phyloP scores from a whole-genome alignment of 2,113 vertebrate species.

The Pteronura brasiliensis region DNA sequence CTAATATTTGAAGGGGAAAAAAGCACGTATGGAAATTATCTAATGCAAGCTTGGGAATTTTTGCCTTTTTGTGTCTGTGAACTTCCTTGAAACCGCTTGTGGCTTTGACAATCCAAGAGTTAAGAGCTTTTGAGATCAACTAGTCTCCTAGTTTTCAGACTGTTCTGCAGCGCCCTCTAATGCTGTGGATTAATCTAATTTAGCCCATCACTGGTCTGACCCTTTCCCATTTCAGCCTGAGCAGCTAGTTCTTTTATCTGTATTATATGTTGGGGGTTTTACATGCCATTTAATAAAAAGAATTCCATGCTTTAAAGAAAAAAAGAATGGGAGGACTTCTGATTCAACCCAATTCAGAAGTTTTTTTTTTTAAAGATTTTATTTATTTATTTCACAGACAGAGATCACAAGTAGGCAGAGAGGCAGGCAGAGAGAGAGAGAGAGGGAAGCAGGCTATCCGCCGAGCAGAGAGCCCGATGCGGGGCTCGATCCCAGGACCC shows the following conservation, averaged over 20 bases:
- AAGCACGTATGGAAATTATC: neutral
- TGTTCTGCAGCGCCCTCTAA: neutral
- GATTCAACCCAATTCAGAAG: neutral
- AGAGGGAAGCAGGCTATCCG: too few relatives aligned
- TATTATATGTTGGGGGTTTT: neutral
- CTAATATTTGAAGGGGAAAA: conserved; percentile 35
- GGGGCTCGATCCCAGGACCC: too few relatives aligned
- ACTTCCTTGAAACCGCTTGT: conserved; percentile 1
- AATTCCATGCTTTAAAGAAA: neutral
- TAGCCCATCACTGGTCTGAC: neutral
- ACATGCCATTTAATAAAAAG: neutral
- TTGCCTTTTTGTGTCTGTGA: neutral
- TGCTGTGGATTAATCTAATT: neutral
- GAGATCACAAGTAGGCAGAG: too few relatives aligned
- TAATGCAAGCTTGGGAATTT: conserved; percentile 8
- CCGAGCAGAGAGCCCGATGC: too few relatives aligned
- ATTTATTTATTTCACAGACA: too few relatives aligned
- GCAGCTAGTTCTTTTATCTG: neutral
- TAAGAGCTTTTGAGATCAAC: neutral
- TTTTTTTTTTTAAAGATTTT: too few relatives aligned
- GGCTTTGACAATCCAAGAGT: neutral
- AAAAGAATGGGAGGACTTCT: neutral
- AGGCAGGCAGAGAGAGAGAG: too few relatives aligned
- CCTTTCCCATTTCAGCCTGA: neutral
- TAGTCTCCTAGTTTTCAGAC: neutral